Conservation (phyloP, 2,113 vertebrate species). For the Symphodus melops region DNA sequence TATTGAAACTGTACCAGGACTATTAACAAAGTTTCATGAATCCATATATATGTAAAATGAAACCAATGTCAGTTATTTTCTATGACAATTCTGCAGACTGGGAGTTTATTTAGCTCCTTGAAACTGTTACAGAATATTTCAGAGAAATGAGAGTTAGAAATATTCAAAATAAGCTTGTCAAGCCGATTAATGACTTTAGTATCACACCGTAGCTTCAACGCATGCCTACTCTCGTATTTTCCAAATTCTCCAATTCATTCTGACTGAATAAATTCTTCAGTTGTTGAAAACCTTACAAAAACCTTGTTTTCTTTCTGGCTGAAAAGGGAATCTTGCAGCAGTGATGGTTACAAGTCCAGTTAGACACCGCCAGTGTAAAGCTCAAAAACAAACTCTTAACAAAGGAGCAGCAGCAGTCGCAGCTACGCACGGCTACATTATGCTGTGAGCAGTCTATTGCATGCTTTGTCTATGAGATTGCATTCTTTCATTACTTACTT, state of each 20-base stretch:
- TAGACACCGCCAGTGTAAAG: slow-evolving; percentile 10
- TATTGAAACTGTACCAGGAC: not conserved
- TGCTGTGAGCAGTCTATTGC: slow-evolving; percentile 32
- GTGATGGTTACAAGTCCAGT: slow-evolving; percentile 2
- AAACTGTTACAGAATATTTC: too few species aligned
- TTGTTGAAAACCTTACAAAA: not conserved
- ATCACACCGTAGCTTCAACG: not conserved
- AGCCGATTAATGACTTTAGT: not conserved
- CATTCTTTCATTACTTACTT: slow-evolving; percentile 60
- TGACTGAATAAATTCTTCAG: not conserved
- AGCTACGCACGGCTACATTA: too few species aligned
- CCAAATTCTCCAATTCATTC: not conserved
- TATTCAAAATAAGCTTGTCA: not conserved
- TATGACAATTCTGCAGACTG: too few species aligned
- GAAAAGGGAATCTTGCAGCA: slow-evolving; percentile 2
- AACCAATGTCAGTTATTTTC: too few species aligned
- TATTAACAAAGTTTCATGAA: not conserved
- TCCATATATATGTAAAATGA: too few species aligned
- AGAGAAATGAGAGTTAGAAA: not conserved
- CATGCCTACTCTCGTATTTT: not conserved
- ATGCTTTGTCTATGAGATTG: slow-evolving; percentile 48
- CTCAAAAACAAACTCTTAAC: slow-evolving; percentile 19
- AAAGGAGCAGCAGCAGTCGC: slow-evolving; percentile 31
- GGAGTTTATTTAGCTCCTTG: too few species aligned
- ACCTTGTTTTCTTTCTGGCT: not conserved